phyloP scores from a whole-genome alignment of 2,888 invertebrate species.

The Deilephila elpenor region DNA sequence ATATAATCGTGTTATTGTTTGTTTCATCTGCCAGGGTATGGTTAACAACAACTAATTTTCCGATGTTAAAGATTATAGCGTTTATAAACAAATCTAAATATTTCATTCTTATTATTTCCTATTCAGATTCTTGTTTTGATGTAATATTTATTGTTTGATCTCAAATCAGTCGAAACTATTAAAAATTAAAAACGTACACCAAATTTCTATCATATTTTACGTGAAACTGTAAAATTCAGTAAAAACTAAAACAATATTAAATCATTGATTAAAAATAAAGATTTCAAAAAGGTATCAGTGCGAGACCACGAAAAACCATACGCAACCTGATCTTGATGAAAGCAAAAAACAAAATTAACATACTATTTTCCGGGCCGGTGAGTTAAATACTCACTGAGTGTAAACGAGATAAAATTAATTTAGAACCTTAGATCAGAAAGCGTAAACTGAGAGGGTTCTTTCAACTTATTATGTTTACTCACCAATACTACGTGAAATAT shows the following conservation, averaged over 20 bases:
- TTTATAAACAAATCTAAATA: neutral
- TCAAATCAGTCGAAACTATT: too few relatives aligned
- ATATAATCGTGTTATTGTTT: neutral
- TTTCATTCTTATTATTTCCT: neutral
- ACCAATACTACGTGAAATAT: constrained; percentile 30
- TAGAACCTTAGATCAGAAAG: constrained; percentile 50
- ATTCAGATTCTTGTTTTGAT: too few relatives aligned
- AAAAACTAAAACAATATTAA: neutral
- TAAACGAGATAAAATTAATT: constrained; percentile 39
- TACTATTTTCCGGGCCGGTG: constrained; percentile 35
- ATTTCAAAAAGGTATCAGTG: constrained; percentile 38
- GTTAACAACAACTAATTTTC: neutral
- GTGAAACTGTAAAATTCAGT: too few relatives aligned
- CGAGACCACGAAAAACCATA: constrained; percentile 48
- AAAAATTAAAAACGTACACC: too few relatives aligned
- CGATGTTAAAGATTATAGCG: too few relatives aligned
- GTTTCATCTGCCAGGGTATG: neutral
- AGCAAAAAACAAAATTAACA: constrained; percentile 45
- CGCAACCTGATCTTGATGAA: constrained; percentile 51
- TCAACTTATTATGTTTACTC: constrained; percentile 38
- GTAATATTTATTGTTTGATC: too few relatives aligned
- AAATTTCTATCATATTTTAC: too few relatives aligned
- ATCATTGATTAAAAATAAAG: constrained; percentile 27
- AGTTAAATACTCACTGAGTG: constrained; percentile 41
- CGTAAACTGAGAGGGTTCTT: constrained; percentile 43